Percentiles rank a stretch among this genome's conserved stretches.
Evolutionary conservation across 2,888 invertebrate species (phyloP).

Genomic region (Cryptus armator): DNA sequence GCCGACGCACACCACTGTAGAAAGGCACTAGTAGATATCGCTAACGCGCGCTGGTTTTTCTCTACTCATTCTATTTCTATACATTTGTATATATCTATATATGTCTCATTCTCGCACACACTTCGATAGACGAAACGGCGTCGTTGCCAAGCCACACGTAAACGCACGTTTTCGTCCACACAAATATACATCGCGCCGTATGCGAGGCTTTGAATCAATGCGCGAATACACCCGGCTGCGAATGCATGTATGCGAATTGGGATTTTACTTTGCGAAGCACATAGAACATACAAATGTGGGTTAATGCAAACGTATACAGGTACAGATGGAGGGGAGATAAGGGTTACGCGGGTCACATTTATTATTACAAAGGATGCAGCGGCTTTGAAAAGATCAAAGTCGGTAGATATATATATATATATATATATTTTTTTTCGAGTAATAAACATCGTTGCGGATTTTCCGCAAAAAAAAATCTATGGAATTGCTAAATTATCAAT

Average conservation of each 20-base stretch:
- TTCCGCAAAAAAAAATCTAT: too few relatives aligned
- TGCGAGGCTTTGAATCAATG: slow-evolving; percentile 12
- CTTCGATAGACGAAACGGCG: neutral
- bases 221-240: neutral
- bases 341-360: slow-evolving; percentile 27
- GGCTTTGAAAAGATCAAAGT: too few relatives aligned
- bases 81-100: neutral
- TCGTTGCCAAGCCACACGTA: slow-evolving; percentile 17
- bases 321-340: neutral
- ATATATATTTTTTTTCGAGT: too few relatives aligned
- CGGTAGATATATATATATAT: too few relatives aligned
- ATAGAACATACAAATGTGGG: slow-evolving; percentile 20
- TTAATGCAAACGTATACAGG: neutral
- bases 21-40: neutral
- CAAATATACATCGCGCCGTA: neutral
- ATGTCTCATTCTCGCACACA: neutral
- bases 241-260: neutral
- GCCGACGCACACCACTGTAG: slow-evolving; percentile 12
- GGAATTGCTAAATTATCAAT: neutral
- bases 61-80: neutral
- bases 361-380: neutral
- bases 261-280: slow-evolving; percentile 9
- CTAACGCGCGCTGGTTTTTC: neutral
- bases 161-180: slow-evolving; percentile 21
- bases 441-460: too few relatives aligned